phyloP scores from a whole-genome alignment of 2,797 vertebrate genomes.

The Salarias fasciatus region DNA sequence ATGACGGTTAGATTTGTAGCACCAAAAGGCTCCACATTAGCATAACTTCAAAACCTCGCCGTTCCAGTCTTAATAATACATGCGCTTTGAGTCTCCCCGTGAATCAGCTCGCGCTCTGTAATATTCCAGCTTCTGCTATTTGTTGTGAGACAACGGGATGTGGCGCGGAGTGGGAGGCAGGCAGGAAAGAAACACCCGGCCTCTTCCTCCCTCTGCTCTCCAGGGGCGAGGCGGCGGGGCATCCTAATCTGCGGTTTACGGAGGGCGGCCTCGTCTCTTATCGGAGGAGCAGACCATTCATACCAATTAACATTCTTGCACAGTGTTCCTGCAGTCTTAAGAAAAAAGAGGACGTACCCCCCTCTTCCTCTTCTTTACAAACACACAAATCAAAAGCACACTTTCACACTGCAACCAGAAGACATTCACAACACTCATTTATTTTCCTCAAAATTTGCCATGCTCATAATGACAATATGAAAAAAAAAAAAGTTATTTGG shows the following conservation, averaged over 20 bases:
- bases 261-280: constrained; percentile 66
- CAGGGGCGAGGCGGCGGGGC: constrained; percentile 35
- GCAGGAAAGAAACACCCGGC: constrained; percentile 12
- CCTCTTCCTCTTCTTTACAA: constrained; percentile 34
- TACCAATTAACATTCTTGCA: constrained; percentile 77
- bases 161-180: constrained; percentile 30
- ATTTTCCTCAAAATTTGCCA: too few species aligned
- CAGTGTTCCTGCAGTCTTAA: constrained; percentile 48
- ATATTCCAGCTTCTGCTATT: constrained; percentile 50
- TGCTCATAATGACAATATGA: too few species aligned
- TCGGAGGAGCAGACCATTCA: constrained; percentile 66
- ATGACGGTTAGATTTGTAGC: constrained; percentile 63
- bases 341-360: constrained; percentile 9
- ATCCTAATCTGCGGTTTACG: constrained; percentile 66
- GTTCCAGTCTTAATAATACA: constrained; percentile 66
- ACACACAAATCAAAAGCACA: background rate
- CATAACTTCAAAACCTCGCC: constrained; percentile 69
- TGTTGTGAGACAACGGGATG: constrained; percentile 44
- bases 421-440: too few species aligned
- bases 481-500: too few species aligned
- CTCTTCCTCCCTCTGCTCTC: constrained; percentile 15
- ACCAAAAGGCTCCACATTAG: constrained; percentile 64
- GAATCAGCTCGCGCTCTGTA: constrained; percentile 50
- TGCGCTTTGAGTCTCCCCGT: constrained; percentile 48
- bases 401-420: too few species aligned